Conservation (phyloP, 1,140 invertebrate species). For the Drosophila ogumai region DNA sequence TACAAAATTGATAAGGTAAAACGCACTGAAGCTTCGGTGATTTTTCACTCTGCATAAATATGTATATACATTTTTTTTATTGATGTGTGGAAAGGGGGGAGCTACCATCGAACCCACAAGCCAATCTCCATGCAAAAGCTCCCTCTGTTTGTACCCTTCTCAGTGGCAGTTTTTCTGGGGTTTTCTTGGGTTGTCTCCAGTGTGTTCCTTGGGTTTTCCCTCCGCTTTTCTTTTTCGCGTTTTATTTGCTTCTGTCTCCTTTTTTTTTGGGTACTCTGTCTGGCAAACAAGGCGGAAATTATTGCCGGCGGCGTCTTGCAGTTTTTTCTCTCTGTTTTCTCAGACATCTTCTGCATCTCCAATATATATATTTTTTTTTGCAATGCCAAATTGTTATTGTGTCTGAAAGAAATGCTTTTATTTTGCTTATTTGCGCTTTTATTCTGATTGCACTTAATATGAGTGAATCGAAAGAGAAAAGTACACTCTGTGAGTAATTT, state of each 20-base stretch:
- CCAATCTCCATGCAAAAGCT: slow-evolving; percentile 37
- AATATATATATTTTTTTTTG: slow-evolving; percentile 18
- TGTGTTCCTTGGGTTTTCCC: slow-evolving; percentile 32
- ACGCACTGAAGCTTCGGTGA: not conserved
- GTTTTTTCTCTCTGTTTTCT: slow-evolving; percentile 11
- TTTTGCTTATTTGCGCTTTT: slow-evolving; percentile 18
- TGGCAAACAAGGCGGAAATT: slow-evolving; percentile 70
- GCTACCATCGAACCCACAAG: slow-evolving; percentile 13
- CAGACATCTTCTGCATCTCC: slow-evolving; percentile 26
- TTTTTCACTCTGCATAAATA: slow-evolving; percentile 5
- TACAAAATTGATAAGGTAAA: not conserved
- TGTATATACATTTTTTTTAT: slow-evolving; percentile 2
- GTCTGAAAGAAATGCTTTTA: slow-evolving; percentile 16
- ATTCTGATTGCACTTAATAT: slow-evolving; percentile 27
- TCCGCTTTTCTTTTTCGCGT: slow-evolving; percentile 34
- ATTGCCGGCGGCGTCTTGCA: slow-evolving; percentile 64
- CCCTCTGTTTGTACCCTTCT: slow-evolving; percentile 1
- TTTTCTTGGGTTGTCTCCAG: slow-evolving; percentile 12
- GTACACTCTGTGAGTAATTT: slow-evolving; percentile 24
- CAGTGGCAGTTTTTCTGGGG: slow-evolving; percentile 1
- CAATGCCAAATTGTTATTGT: slow-evolving; percentile 28
- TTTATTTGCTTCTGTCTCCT: slow-evolving; percentile 24
- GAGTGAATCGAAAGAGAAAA: slow-evolving; percentile 22
- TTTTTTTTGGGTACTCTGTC: slow-evolving; percentile 33
- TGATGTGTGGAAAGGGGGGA: slow-evolving; percentile 2